Conservation (phyloP, 2,888 invertebrate genomes). For the Dorcus parallelipipedus region DNA sequence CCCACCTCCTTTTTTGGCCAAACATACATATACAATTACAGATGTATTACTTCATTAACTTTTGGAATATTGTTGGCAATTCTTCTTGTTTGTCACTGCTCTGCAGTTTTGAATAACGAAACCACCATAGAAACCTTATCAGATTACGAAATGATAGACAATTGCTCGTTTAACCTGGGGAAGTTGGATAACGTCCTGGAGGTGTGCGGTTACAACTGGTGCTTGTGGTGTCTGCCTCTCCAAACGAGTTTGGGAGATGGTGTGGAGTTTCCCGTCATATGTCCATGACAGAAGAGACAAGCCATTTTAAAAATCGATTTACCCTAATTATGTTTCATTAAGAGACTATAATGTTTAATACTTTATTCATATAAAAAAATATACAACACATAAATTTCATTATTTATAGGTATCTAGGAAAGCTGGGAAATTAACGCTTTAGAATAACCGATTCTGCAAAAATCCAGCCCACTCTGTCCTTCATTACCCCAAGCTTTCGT, state of each 20-base stretch:
- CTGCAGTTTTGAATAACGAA: conserved; percentile 27
- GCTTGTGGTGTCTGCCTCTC: conserved; percentile 31
- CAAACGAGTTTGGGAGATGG: conserved; percentile 28
- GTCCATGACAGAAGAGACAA: not conserved
- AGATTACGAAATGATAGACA: conserved; percentile 22
- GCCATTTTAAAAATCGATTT: no score
- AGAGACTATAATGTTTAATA: no score
- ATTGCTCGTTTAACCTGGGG: conserved; percentile 32
- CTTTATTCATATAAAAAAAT: no score
- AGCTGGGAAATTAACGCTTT: no score
- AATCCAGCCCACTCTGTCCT: no score
- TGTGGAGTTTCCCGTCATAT: conserved; percentile 14
- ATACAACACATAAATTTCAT: no score
- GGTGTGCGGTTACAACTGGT: conserved; percentile 29
- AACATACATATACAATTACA: conserved; percentile 1
- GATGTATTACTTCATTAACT: conserved; percentile 19
- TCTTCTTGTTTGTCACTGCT: conserved; percentile 27
- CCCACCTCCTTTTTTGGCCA: not conserved
- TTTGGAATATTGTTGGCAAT: conserved; percentile 20
- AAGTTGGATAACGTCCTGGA: conserved; percentile 27
- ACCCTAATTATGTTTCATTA: no score
- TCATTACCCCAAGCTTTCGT: no score
- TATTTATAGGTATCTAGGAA: no score
- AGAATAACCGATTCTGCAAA: no score
- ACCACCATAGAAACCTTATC: conserved; percentile 32